Percentiles rank a stretch among this genome's conserved stretches.
phyloP scores from a whole-genome alignment of 2,797 vertebrate species.

The Mus minutoides region DNA sequence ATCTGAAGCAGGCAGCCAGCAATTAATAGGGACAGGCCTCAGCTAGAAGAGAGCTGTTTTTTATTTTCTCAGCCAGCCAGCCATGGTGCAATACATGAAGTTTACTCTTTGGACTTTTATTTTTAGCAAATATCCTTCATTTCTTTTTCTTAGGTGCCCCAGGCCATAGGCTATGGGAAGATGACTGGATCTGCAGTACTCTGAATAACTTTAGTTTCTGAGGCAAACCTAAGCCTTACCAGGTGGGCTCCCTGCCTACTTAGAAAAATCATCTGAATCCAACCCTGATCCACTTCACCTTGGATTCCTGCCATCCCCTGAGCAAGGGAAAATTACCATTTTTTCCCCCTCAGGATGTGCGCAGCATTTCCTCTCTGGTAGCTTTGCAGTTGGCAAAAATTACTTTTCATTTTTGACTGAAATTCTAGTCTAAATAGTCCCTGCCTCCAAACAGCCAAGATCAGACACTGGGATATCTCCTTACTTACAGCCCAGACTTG shows the following conservation, averaged over 20 bases:
- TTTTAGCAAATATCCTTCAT: constrained; percentile 59
- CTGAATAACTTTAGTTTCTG: constrained; percentile 48
- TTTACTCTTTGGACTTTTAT: constrained; percentile 48
- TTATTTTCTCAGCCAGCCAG: constrained; percentile 12
- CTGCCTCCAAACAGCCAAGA: constrained; percentile 50
- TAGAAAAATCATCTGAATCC: constrained; percentile 25
- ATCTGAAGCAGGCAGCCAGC: constrained; percentile 64
- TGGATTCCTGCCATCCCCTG: constrained; percentile 29
- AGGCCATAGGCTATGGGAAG: not conserved
- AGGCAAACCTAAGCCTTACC: constrained; percentile 18
- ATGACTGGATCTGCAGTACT: not conserved
- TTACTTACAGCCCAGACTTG: constrained; percentile 65
- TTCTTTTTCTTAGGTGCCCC: constrained; percentile 51
- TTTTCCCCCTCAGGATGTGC: constrained; percentile 57
- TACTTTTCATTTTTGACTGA: constrained; percentile 66
- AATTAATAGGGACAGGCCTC: constrained; percentile 53
- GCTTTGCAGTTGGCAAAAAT: constrained; percentile 67
- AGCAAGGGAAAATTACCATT: not conserved
- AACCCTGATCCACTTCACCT: not conserved
- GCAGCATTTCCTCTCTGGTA: constrained; percentile 56
- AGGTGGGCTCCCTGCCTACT: constrained; percentile 21
- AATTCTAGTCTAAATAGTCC: constrained; percentile 75
- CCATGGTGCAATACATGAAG: not conserved
- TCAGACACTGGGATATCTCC: constrained; percentile 60
- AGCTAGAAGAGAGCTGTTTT: constrained; percentile 59